Conservation (phyloP, 92 coral and sea anemone species). For the Bergia sp. region DNA sequence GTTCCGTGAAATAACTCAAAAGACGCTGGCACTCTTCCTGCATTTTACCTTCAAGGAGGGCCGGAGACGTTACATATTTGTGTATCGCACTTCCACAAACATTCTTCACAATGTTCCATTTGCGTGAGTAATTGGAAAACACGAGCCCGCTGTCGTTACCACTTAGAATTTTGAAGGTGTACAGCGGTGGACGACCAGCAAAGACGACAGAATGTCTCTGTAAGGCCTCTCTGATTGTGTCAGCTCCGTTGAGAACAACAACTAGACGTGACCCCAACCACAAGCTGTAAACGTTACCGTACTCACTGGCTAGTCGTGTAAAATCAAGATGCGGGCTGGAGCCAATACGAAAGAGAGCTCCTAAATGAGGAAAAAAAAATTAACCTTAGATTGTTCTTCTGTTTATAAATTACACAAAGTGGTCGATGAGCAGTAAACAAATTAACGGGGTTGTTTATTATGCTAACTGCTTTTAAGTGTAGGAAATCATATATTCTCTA, state of each 20-base stretch:
- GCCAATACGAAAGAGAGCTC: constrained; percentile 59
- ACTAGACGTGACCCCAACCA: constrained; percentile 50
- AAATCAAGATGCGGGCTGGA: constrained; percentile 54
- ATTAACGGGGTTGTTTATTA: too few species aligned
- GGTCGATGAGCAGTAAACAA: too few species aligned
- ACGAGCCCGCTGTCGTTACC: constrained; percentile 46
- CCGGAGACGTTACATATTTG: constrained; percentile 29
- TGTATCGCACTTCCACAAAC: constrained; percentile 20
- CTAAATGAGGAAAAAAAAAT: constrained; percentile 19
- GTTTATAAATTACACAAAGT: too few species aligned
- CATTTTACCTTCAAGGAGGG: constrained; percentile 48
- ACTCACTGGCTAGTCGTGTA: constrained; percentile 37
- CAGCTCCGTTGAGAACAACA: constrained; percentile 56
- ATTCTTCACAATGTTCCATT: constrained; percentile 39
- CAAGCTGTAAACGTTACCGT: constrained; percentile 61
- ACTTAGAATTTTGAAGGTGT: constrained; percentile 60
- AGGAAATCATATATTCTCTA: too few species aligned
- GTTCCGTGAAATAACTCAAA: constrained; percentile 43
- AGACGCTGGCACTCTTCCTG: constrained; percentile 46
- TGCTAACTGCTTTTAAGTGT: too few species aligned
- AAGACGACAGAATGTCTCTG: constrained; percentile 47
- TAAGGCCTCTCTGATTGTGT: constrained; percentile 52
- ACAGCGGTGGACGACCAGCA: constrained; percentile 59
- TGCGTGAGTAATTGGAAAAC: constrained; percentile 47
- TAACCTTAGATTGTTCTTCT: too few species aligned